Base-by-base conservation (phyloP, 2,888 invertebrate species). In the Leptinotarsa haldemani region DNA sequence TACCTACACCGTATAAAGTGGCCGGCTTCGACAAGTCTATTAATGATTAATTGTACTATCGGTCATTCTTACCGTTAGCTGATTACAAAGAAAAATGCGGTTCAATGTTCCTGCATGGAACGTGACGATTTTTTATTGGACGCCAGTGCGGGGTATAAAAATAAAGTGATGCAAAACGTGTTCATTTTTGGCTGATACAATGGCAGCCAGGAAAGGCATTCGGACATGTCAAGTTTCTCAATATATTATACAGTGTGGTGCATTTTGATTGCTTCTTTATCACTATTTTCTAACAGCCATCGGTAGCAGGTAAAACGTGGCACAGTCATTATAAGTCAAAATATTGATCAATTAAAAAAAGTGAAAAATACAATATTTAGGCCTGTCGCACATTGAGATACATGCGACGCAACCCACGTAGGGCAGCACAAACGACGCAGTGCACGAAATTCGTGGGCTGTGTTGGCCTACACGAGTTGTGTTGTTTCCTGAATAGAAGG, bases 111-210 rank as follows among this genome's bases (percentile, higher is more conserved):
- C 16, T 18, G n/a, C 15, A 16, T 40, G 20, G 40, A 30, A 70
- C 70, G 70, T 70, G 70, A 70, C 46, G 9, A 64, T 70, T 63
- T 52, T 25, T 50, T n/a, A 40, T 30, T 30, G 61, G 30, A 25
- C 16, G 12, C 30, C 61, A n/a, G 12, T 56, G 20, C 9, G 7
- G 22, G 56, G 56, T 13, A 56, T 56, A 50, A 50, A 50, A 15
- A 16, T 22, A 20, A 22, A 56, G 56, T 22, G 25, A 56, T 56
- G 56, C 56, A 22, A n/a, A 22, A 16, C 18, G 22, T 56, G 56
- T 12, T 13, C 56, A 20, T 15, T 20, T 56, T 12, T 16, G 56
- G 4, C 56, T 4, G 1, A 5, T 20, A 25, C 18, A 56, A 56
- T 56, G 22, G 20, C 22, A 13, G 20, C 22, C 9, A 22, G 56